Percentiles rank a stretch among this genome's conserved stretches.
phyloP scores from a whole-genome alignment of 2,888 invertebrate genomes.

The Sinohyriopsis cumingii region DNA sequence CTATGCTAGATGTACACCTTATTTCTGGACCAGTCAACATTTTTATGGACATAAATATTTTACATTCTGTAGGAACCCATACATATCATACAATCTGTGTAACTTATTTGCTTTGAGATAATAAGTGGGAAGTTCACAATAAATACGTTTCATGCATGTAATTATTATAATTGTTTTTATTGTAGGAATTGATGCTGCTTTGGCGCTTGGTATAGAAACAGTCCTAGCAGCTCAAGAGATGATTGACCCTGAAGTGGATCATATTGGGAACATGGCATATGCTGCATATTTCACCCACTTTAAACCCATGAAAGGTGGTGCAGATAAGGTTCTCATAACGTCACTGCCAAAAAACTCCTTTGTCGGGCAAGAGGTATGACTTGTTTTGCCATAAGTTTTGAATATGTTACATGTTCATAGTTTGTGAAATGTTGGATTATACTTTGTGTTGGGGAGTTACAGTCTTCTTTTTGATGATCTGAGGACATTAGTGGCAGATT shows the following conservation, averaged over 20 bases:
- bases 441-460: background rate
- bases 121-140: too few relatives aligned
- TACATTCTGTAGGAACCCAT: too few relatives aligned
- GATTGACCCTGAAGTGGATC: conserved; percentile 95
- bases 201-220: conserved; percentile 86
- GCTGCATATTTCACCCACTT: conserved; percentile 89
- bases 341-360: conserved; percentile 48
- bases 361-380: conserved; percentile 55
- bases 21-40: too few relatives aligned
- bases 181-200: conserved; percentile 78
- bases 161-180: conserved; percentile 2
- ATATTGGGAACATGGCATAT: conserved; percentile 98
- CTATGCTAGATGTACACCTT: too few relatives aligned
- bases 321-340: conserved; percentile 50
- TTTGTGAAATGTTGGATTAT: too few relatives aligned
- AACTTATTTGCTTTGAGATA: too few relatives aligned
- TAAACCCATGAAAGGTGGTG: conserved; percentile 46
- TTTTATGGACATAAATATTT: too few relatives aligned
- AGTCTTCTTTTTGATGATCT: background rate
- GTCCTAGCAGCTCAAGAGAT: conserved; percentile 93
- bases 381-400: background rate
- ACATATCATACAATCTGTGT: too few relatives aligned
- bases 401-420: too few relatives aligned
- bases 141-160: too few relatives aligned
- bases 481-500: too few relatives aligned